phyloP scores from a whole-genome alignment of 1,140 invertebrate species.

The Mizuhopecten yessoensis region DNA sequence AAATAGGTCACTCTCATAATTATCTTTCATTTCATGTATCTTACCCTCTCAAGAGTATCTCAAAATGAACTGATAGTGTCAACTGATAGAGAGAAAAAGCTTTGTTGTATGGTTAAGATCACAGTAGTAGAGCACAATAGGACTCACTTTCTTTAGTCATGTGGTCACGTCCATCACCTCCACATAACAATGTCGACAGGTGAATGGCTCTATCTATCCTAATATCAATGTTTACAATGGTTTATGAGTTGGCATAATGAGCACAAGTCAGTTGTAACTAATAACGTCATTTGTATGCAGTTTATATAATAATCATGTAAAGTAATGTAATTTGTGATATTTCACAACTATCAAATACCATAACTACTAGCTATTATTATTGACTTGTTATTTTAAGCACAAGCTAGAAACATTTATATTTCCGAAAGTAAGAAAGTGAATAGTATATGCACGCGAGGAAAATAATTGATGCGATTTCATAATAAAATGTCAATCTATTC shows the following conservation, averaged over 20 bases:
- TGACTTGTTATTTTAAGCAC: no score
- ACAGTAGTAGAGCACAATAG: neutral
- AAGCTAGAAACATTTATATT: no score
- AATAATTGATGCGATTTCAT: no score
- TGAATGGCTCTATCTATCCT: neutral
- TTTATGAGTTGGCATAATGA: neutral
- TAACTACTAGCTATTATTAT: no score
- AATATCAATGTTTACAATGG: neutral
- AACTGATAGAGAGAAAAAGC: slow-evolving; percentile 7
- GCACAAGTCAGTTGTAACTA: neutral
- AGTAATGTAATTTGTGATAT: neutral
- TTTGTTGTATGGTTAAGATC: neutral
- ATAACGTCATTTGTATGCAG: slow-evolving; percentile 4
- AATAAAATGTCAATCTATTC: no score
- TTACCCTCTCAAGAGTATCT: slow-evolving; percentile 33
- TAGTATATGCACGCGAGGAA: no score
- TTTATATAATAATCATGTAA: neutral
- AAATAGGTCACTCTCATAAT: slow-evolving; percentile 46
- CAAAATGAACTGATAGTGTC: slow-evolving; percentile 29
- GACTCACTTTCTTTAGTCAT: neutral
- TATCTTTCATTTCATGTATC: slow-evolving; percentile 35
- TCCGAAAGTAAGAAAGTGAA: no score
- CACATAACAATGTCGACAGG: neutral
- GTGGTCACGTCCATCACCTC: slow-evolving; percentile 11
- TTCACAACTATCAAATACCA: neutral